These are phyloP conservation scores for Heliocidaris erythrogramma DNA, from an alignment of 35 echinoderm and acorn worm genomes.

Conservation along the genomic window DNA sequence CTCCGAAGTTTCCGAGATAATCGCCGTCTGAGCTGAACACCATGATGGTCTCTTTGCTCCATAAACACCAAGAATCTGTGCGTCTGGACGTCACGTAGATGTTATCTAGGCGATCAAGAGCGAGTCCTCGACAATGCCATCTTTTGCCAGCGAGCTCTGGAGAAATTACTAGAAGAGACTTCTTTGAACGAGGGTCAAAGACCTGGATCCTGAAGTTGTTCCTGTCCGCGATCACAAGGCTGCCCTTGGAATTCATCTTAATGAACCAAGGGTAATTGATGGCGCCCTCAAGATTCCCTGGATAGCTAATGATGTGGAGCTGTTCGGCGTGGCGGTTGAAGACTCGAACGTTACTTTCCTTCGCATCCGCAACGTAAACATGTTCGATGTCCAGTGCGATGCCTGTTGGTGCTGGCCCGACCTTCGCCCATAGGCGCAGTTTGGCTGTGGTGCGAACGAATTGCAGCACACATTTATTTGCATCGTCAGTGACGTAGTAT, in stretches of 20 bases:
- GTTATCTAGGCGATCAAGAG: constrained; percentile 25
- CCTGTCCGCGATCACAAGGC: constrained; percentile 32
- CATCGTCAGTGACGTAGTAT: constrained; percentile 28
- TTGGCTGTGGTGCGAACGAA: constrained; percentile 31
- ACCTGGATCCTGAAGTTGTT: constrained; percentile 34
- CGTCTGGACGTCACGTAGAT: constrained; percentile 33
- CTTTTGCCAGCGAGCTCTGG: background rate
- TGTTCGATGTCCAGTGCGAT: constrained; percentile 20
- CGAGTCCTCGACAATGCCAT: constrained; percentile 32
- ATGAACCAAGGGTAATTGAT: constrained; percentile 25
- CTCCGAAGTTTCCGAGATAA: constrained; percentile 41
- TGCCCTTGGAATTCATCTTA: constrained; percentile 11
- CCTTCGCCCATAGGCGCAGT: constrained; percentile 21
- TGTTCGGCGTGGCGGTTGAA: constrained; percentile 10
- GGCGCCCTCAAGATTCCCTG: background rate
- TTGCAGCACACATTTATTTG: constrained; percentile 25
- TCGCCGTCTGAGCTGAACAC: background rate
- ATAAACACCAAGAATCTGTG: background rate
- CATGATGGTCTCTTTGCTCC: constrained; percentile 27
- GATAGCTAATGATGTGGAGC: background rate
- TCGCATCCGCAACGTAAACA: constrained; percentile 38
- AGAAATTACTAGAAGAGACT: background rate
- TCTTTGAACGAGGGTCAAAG: constrained; percentile 4
- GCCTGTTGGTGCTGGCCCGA: constrained; percentile 21
- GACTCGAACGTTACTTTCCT: constrained; percentile 34